Percentiles rank a stretch among this genome's conserved stretches.
Evolutionary conservation across 2,113 vertebrate species (phyloP).

Genomic region (Ophiodon elongatus): DNA sequence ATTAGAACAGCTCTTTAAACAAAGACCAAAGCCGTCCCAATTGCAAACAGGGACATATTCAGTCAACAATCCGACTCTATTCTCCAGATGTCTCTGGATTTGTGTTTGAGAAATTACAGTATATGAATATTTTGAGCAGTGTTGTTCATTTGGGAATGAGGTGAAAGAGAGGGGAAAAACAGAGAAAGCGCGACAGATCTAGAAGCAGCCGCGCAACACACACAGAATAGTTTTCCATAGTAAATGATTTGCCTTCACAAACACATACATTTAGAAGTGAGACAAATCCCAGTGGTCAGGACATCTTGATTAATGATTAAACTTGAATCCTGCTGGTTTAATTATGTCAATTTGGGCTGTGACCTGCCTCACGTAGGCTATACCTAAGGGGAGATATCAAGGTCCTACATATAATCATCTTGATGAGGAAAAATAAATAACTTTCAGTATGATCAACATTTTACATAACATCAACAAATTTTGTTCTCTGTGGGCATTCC

Average conservation of each 20-base stretch:
- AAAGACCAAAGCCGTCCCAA: conserved; percentile 27
- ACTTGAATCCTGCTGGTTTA: conserved; percentile 45
- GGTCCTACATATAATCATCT: conserved; percentile 47
- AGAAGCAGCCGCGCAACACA: background rate
- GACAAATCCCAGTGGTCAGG: conserved; percentile 39
- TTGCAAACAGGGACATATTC: conserved; percentile 47
- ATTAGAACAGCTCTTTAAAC: conserved; percentile 38
- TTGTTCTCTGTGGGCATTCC: conserved; percentile 44
- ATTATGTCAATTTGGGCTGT: conserved; percentile 47
- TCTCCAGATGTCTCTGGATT: conserved; percentile 43
- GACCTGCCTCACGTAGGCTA: conserved; percentile 37
- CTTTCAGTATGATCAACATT: conserved; percentile 48
- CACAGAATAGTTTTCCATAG: background rate
- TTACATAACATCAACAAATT: conserved; percentile 51
- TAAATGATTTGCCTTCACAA: conserved; percentile 1
- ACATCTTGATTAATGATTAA: conserved; percentile 54
- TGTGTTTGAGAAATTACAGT: conserved; percentile 38
- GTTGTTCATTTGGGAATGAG: conserved; percentile 38
- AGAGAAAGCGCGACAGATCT: background rate
- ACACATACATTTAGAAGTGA: conserved; percentile 3
- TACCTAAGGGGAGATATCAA: conserved; percentile 39
- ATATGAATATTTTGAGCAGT: conserved; percentile 42
- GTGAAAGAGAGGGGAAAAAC: background rate
- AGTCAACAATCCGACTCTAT: conserved; percentile 42
- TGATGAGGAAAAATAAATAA: conserved; percentile 49